Base-by-base conservation (phyloP, 2,797 vertebrate genomes). In the Gallinago stenura region DNA sequence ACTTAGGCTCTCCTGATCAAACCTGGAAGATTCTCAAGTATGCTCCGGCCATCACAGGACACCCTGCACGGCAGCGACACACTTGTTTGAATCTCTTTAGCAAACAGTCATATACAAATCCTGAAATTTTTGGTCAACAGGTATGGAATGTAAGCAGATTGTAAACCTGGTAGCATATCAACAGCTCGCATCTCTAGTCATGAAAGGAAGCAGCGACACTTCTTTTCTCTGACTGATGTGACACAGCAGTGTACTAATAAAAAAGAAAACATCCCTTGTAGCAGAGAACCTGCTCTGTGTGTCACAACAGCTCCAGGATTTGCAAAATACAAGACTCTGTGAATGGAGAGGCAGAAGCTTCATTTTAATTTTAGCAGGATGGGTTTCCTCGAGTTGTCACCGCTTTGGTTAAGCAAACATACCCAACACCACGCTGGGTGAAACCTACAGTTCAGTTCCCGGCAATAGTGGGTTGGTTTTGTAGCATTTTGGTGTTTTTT, bases 361-460 rank as follows among this genome's bases (percentile, higher is more conserved):
- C 1, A 16, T 22, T 69, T 72, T 28, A 50, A 4, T 70, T 46
- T 16, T 39, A 70, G 75, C 1, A 33, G 48, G n/a, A 79, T 56
- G 17, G 25, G 30, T 22, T 76, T 93, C 50, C 66, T 39, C 30
- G 10, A 70, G 30, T 4, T 45, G 43, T 41, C 93, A 31, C 17
- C 18, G 16, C 48, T 65, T 15, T 4, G 13, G 61, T n/a, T 53
- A 48, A 45, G 53, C 58, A 82, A 56, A 62, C 28, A 48, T 31
- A 66, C 2, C 2, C 7, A 51, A 35, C 2, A 10, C 10, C 17
- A 71, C 60, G 24, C 12, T 3, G 21, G n/a, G 26, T 0, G 0
- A 68, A 54, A 62, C 14, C 39, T 3, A 3, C 37, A 41, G 41
- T 0, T 46, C 54, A 9, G 12, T 37, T 37, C n/a, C 37, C 58